phyloP scores from a whole-genome alignment of 2,113 vertebrate species.

The Speoplatyrhinus poulsoni region DNA sequence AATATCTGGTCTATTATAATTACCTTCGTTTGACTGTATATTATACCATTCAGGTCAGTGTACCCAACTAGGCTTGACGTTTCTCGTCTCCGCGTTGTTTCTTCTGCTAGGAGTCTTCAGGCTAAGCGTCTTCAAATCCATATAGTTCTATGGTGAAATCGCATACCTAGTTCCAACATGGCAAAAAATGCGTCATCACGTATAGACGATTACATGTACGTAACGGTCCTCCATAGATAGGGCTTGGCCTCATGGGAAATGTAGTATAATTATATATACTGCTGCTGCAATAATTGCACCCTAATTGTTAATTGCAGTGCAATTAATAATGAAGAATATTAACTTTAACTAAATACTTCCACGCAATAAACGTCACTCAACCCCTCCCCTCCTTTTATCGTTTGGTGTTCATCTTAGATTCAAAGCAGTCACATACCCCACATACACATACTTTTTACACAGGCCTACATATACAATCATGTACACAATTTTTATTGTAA shows the following conservation, averaged over 20 bases:
- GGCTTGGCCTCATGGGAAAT: slow-evolving; percentile 1
- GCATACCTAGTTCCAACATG: slow-evolving; percentile 75
- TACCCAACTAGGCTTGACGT: slow-evolving; percentile 2
- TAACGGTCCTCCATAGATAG: too few relatives aligned
- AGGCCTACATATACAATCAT: too few relatives aligned
- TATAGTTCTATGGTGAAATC: slow-evolving; percentile 45
- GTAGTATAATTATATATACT: slow-evolving; percentile 39
- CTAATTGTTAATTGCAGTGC: too few relatives aligned
- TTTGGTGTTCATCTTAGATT: too few relatives aligned
- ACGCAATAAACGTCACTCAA: too few relatives aligned
- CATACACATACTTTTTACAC: too few relatives aligned
- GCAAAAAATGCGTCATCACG: slow-evolving; percentile 79
- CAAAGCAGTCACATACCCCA: too few relatives aligned
- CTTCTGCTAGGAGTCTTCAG: not conserved
- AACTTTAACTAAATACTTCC: too few relatives aligned
- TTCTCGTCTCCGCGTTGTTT: not conserved
- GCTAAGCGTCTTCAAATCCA: slow-evolving; percentile 1
- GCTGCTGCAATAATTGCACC: not conserved
- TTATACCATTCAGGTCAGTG: slow-evolving; percentile 34
- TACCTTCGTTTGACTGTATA: slow-evolving; percentile 44
- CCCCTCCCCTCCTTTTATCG: too few relatives aligned
- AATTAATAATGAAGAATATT: too few relatives aligned
- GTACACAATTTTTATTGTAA: slow-evolving; percentile 2
- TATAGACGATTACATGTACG: slow-evolving; percentile 6
- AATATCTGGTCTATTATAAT: not conserved